Percentiles rank a stretch among this genome's conserved stretches.
Conservation (phyloP, 2,797 vertebrate species). For the Florisuga fusca region DNA sequence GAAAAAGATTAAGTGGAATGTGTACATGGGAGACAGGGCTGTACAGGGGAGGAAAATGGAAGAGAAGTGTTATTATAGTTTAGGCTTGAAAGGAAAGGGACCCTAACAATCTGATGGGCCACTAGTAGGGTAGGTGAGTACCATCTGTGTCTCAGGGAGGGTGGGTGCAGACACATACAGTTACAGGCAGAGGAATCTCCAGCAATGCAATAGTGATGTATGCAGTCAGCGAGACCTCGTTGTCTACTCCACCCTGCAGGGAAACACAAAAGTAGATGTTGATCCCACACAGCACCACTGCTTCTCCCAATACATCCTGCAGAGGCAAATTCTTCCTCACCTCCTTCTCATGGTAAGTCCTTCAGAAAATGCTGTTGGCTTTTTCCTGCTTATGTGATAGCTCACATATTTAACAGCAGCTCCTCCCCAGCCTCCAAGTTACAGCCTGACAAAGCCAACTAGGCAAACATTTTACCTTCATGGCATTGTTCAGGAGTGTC, state of each 20-base stretch:
- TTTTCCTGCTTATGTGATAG: neutral
- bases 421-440: neutral
- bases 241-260: conserved; percentile 71
- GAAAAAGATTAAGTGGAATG: neutral
- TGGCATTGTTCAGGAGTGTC: conserved; percentile 82
- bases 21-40: neutral
- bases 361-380: neutral
- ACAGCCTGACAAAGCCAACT: neutral
- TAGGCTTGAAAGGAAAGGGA: neutral
- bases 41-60: neutral
- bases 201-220: conserved; percentile 72
- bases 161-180: conserved; percentile 33
- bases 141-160: neutral
- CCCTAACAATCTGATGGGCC: neutral
- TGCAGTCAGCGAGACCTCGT: conserved; percentile 69
- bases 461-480: conserved; percentile 75
- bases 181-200: conserved; percentile 68
- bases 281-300: neutral
- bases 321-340: neutral
- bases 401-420: neutral
- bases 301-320: neutral
- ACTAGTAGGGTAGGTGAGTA: neutral
- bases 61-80: neutral
- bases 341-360: neutral
- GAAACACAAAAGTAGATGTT: neutral